Percentiles rank a stretch among this genome's conserved stretches.
These are phyloP conservation scores for Vannuccia rotundouncinata DNA, from an alignment of 2,888 invertebrate species.

Conservation along the genomic window DNA sequence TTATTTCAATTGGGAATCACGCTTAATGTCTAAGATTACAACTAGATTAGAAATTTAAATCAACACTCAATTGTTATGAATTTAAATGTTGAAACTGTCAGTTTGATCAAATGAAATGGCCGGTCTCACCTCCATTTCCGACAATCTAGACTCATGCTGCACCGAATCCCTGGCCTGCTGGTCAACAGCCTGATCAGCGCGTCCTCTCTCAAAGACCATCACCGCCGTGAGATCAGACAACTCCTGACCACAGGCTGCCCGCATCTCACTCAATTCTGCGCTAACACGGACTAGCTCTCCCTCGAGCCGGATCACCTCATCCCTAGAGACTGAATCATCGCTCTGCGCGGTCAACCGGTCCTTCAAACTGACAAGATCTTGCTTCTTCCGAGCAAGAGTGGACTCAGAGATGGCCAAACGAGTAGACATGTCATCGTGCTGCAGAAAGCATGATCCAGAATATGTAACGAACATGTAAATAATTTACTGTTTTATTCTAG, in stretches of 20 bases:
- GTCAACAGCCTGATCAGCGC: not conserved
- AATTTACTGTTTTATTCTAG: too few relatives aligned
- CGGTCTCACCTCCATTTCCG: not conserved
- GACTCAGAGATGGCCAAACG: not conserved
- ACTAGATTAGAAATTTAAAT: too few relatives aligned
- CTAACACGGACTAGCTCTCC: not conserved
- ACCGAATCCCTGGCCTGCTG: not conserved
- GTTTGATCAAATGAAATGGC: not conserved
- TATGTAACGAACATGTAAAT: too few relatives aligned
- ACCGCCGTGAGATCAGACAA: not conserved
- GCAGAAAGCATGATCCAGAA: too few relatives aligned
- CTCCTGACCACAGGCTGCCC: not conserved
- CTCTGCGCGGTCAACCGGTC: not conserved
- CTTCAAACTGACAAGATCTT: not conserved
- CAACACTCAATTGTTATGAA: too few relatives aligned
- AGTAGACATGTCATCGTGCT: not conserved
- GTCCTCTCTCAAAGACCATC: not conserved
- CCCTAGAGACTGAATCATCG: not conserved
- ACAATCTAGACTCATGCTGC: not conserved
- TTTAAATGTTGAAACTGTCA: too few relatives aligned
- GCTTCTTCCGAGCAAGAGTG: not conserved
- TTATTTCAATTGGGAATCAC: too few relatives aligned
- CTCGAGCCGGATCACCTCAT: not conserved
- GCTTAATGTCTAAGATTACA: too few relatives aligned
- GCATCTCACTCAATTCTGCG: not conserved